Conservation (phyloP, 2,888 invertebrate genomes). For the Plemyria rubiginata region DNA sequence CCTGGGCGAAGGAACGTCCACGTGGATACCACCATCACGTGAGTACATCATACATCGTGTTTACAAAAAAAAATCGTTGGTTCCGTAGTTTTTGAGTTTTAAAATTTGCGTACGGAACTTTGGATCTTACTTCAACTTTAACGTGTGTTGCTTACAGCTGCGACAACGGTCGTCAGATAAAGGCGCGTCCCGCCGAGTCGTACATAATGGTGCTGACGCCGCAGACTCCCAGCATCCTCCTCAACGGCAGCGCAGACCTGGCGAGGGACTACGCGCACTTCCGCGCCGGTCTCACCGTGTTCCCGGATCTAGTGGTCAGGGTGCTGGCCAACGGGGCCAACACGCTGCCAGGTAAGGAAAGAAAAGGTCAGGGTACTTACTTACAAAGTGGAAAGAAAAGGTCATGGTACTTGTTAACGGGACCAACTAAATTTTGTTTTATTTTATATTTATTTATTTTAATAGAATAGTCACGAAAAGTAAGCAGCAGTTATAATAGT, state of each 20-base stretch:
- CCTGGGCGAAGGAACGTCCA: slow-evolving; percentile 95
- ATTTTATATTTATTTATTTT: too few species aligned
- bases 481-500: too few species aligned
- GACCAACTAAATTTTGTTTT: too few species aligned
- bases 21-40: slow-evolving; percentile 92
- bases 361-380: too few species aligned
- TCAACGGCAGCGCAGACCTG: slow-evolving; percentile 92
- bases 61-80: too few species aligned
- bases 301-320: slow-evolving; percentile 93
- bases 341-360: slow-evolving; percentile 46
- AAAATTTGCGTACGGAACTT: too few species aligned
- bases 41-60: slow-evolving; percentile 50
- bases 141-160: slow-evolving; percentile 79
- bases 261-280: slow-evolving; percentile 95
- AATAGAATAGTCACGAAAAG: too few species aligned
- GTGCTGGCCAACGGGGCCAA: slow-evolving; percentile 71
- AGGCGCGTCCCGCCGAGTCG: slow-evolving; percentile 91
- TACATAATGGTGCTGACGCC: slow-evolving; percentile 95
- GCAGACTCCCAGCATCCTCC: slow-evolving; percentile 92
- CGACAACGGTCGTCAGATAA: slow-evolving; percentile 89
- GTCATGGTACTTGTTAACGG: too few species aligned
- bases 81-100: too few species aligned
- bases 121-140: too few species aligned
- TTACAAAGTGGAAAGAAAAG: too few species aligned
- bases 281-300: slow-evolving; percentile 93